These are phyloP conservation scores for human (Homo sapiens) DNA, from an alignment of 2,113 vertebrate genomes.

Conservation along the genomic window GRCh38 chr5:120441001-120441500, in stretches of 20 bases:
- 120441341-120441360: not conserved
- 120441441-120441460: not conserved
- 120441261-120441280: not conserved
- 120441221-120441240: not conserved
- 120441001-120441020: not conserved
- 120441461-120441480: not conserved
- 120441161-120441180: not conserved
- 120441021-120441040: not conserved
- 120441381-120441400: not conserved
- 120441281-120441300: not conserved
- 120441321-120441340: not conserved
- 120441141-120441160: not conserved
- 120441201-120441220: not conserved
- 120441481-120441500: not conserved
- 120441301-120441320: conserved; percentile 6
- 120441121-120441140: too few species aligned
- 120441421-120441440: not conserved
- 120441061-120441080: not conserved
- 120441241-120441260: not conserved
- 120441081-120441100: not conserved
- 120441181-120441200: not conserved
- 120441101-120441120: not conserved
- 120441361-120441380: not conserved
- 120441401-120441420: not conserved
- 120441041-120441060: not conserved